Base-by-base conservation (phyloP, 1,140 invertebrate genomes). In the Magallana ariakensis region DNA sequence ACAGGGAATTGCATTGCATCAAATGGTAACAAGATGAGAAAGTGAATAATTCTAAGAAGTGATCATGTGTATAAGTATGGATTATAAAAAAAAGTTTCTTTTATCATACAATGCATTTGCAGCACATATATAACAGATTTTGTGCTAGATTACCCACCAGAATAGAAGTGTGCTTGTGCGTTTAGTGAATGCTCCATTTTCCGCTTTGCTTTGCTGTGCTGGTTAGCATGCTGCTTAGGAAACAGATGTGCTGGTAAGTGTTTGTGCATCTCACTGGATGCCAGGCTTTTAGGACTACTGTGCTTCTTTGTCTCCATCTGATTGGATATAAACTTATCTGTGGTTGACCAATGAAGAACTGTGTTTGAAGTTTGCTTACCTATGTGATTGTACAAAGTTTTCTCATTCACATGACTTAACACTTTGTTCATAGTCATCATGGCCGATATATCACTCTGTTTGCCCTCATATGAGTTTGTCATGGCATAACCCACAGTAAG, bases 401-500 rank as follows among this genome's bases (percentile, higher is more conserved):
- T 70, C 16, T 53, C 58, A 85, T 53, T 70, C 26, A 53, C 66
- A 56, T 87, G 84, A 80, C 60, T 87, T 62, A 89, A 80, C 54
- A 75, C 84, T 83, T 89, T 89, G 22, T 89, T 85, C 26, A 87
- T 83, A 56, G 88, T 83, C 70, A 88, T 80, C 60, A 86, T 88
- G 19, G 83, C 62, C 10, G 85, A 85, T 16, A 87, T 85, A 87
- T 89, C 88, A 66, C 80, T 86, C 53, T 82, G 33, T 56, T 85
- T 84, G 26, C 70, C 62, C 13, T 83, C 84, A n/a, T 81, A 58
- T 53, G 85, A 85, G 62, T 91, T 84, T 66, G 88, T 87, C 83
- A 92, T 87, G 22, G 90, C 89, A 91, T 90, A 92, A n/a, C 91
- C 91, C 16, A 92, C 91, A 55, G 90, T 92, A 53, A 92, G 90